phyloP scores from a whole-genome alignment of 1,140 invertebrate genomes.

The Orius insidiosus region DNA sequence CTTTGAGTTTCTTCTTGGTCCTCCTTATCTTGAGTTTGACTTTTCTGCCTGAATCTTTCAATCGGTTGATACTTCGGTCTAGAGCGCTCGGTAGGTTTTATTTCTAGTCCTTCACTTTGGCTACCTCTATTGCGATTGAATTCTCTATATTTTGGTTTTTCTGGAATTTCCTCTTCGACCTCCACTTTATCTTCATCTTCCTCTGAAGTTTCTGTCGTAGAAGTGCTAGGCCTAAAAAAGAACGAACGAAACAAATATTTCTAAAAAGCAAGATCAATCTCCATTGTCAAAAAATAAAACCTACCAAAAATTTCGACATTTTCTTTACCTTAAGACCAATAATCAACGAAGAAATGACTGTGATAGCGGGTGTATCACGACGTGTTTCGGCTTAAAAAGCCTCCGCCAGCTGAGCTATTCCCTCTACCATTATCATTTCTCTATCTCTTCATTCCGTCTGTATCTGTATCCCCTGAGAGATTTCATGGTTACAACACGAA shows the following conservation, averaged over 20 bases:
- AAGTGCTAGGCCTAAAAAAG: conserved; percentile 15
- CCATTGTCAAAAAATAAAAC: neutral
- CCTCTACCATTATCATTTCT: no score
- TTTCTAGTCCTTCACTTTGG: conserved; percentile 5
- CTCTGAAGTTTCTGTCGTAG: conserved; percentile 15
- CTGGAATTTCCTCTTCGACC: conserved; percentile 24
- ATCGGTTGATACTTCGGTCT: conserved; percentile 11
- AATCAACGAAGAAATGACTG: no score
- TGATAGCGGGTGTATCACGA: no score
- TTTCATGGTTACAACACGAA: no score
- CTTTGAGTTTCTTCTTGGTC: conserved; percentile 1
- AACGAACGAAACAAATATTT: neutral
- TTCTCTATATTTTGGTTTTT: conserved; percentile 15
- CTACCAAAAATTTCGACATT: conserved; percentile 19
- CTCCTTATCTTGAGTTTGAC: conserved; percentile 5
- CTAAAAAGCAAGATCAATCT: neutral
- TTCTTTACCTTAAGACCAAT: no score
- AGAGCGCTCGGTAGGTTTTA: conserved; percentile 3
- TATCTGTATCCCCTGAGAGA: no score
- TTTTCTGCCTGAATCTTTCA: conserved; percentile 14
- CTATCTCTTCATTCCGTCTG: no score
- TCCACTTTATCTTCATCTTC: conserved; percentile 24
- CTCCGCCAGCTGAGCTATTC: no score
- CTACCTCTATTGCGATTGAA: conserved; percentile 15
- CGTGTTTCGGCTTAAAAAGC: no score